Evolutionary conservation across 2,113 vertebrate species (phyloP), one percentile per base, ranked within the genome.

Genomic region (Marmota monax): DNA sequence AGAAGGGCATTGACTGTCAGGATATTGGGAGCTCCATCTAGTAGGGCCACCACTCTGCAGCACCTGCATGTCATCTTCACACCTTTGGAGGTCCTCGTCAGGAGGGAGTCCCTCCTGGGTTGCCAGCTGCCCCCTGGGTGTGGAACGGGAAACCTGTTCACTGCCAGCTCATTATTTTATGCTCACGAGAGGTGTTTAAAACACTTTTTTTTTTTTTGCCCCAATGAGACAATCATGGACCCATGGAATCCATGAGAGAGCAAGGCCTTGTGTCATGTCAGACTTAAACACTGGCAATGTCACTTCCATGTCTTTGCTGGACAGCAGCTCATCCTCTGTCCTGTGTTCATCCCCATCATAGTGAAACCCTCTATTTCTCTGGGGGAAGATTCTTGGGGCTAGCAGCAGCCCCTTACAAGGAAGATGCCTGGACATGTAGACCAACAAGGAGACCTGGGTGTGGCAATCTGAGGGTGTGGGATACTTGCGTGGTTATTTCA

Each of bases 51-150:
- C 25, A 12, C 17, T 23, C 9, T 4, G 14, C 2, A 17, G 58
- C 10, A 12, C 2, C 7, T 29, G 10, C 18, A 27, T 0, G 34
- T 29, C 4, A 1, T 25, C 17, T 17, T 39, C 4, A 25, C n/a
- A 13, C 1, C 18, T 79, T 42, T 56, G 32, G 42, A 17, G 0
- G 1, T 12, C 4, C 27, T 58, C 32, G 25, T 2, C 5, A 5
- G 65, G 58, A 67, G 11, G 23, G 10, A 56, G 45, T 16, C 18
- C 10, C 2, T 0, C 6, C 20, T 61, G 27, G 16, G 8, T 8
- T 72, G 9, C 8, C 34, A 53, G 23, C 17, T 4, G 14, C 65
- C 53, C 22, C 18, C 56, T 23, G 16, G 53, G 45, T 45, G 39
- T 32, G 23, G 17, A 25, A 2, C 37, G 3, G 7, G 25, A 20